These are phyloP conservation scores for Zophobas atratus DNA, from an alignment of 1,140 invertebrate genomes.

Conservation along the genomic window DNA sequence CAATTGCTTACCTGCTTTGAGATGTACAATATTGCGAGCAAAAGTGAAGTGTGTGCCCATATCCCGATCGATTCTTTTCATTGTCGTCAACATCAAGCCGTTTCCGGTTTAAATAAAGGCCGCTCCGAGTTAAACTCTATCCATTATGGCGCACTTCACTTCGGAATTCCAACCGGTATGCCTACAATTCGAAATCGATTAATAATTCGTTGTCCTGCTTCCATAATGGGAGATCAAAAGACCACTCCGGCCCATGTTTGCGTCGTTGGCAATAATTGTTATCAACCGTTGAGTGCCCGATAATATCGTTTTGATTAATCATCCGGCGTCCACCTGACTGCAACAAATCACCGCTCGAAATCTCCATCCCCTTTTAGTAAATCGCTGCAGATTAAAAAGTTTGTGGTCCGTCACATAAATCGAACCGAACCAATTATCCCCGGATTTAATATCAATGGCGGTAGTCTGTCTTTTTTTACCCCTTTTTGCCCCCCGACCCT, in stretches of 20 bases:
- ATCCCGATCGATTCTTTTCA: too few relatives aligned
- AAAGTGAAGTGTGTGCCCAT: too few relatives aligned
- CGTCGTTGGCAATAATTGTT: conserved; percentile 28
- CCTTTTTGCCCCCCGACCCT: neutral
- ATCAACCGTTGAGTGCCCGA: conserved; percentile 23
- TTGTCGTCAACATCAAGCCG: too few relatives aligned
- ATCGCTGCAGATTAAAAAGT: conserved; percentile 34
- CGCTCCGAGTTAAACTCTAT: too few relatives aligned
- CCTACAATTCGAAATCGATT: conserved; percentile 19
- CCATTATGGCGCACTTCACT: neutral
- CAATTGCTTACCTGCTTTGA: too few relatives aligned
- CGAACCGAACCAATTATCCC: conserved; percentile 30
- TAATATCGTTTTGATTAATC: conserved; percentile 38
- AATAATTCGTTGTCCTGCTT: conserved; percentile 26
- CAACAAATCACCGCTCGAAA: conserved; percentile 32
- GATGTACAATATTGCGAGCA: too few relatives aligned
- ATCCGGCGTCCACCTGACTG: conserved; percentile 17
- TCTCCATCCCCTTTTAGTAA: conserved; percentile 5
- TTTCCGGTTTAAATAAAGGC: too few relatives aligned
- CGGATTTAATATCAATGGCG: conserved; percentile 30
- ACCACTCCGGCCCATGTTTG: neutral
- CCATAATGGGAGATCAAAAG: conserved; percentile 31
- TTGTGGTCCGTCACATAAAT: conserved; percentile 26
- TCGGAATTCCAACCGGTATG: neutral
- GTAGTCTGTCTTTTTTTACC: conserved; percentile 5